Base-by-base conservation (phyloP, 2,888 invertebrate genomes). In the Luperina testacea region DNA sequence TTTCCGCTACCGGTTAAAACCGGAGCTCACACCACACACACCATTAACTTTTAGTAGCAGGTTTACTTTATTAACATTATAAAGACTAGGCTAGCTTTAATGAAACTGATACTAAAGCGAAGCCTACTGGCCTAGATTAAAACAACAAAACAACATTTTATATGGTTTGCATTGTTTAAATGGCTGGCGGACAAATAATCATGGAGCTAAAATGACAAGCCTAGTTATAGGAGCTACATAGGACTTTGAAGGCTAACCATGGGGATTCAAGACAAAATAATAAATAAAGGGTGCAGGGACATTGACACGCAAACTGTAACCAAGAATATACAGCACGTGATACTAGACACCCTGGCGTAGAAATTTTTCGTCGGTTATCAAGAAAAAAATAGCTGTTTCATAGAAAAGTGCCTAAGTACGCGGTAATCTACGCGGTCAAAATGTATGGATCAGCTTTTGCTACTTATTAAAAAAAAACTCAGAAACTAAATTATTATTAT, bases 41-140 rank as follows among this genome's bases (percentile, higher is more conserved):
- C 53, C 42, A 24, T 82, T 82, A 51, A 59, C 20, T 51, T 82
- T 82, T 82, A 82, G 20, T 17, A 48, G 42, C 51, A n/a, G 63
- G 17, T 78, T 3, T 57, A 45, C 53, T 48, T 61, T 81, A 48
- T 27, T 32, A 45, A 27, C 17, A 32, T 59, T 38, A 17, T 32
- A 68, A 42, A 48, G 11, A 48, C 9, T 57, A 20, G 9, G 57
- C 9, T 57, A 20, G 9, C 45, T 42, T 11, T 24, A 57, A 20
- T 17, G 53, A 32, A 11, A 24, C 13, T 20, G 24, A 1, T 45
- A 76, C 11, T 42, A 64, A 45, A 77, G 57, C 45, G 2, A 57
- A 77, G 9, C 24, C 24, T 53, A 51, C 17, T 53, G 20, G 53
- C 53, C 53, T 53, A 53, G n/a, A 13, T 15, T n/a, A 20, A n/a